A percentile compares a stretch with the other conserved stretches of the same genome.
These are phyloP conservation scores for Amiota communis DNA, from an alignment of 2,888 invertebrate genomes.

Conservation along the genomic window DNA sequence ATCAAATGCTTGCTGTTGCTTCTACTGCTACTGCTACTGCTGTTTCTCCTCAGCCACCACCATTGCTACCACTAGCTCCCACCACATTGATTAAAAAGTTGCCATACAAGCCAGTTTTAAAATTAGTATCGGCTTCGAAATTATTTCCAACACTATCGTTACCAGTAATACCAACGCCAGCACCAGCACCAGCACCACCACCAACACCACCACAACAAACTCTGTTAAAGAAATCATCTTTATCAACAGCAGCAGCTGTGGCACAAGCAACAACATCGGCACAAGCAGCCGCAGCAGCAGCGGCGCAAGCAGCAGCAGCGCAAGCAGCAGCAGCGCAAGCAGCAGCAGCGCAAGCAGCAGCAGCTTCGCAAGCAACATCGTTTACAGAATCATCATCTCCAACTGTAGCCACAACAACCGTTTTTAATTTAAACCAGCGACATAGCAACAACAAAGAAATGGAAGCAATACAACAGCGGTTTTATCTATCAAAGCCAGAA, in stretches of 20 bases:
- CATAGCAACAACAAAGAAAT: neutral
- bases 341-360: neutral
- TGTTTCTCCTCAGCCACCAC: neutral
- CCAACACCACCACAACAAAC: no score
- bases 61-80: neutral
- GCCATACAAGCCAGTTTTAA: neutral
- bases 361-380: neutral
- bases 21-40: neutral
- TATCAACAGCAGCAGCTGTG: no score
- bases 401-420: neutral
- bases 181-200: no score
- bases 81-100: neutral
- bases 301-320: neutral
- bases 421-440: neutral
- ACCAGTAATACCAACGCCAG: neutral
- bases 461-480: neutral
- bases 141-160: no score
- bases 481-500: constrained; percentile 23
- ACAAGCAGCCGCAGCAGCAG: neutral
- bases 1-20: constrained; percentile 8
- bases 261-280: no score
- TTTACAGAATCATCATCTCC: neutral
- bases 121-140: neutral
- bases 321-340: neutral
- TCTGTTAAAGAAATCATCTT: no score